A percentile compares a stretch with the other conserved stretches of the same genome.
These are phyloP conservation scores for Scaptomyza parva DNA, from an alignment of 2,888 invertebrate genomes.

Conservation along the genomic window DNA sequence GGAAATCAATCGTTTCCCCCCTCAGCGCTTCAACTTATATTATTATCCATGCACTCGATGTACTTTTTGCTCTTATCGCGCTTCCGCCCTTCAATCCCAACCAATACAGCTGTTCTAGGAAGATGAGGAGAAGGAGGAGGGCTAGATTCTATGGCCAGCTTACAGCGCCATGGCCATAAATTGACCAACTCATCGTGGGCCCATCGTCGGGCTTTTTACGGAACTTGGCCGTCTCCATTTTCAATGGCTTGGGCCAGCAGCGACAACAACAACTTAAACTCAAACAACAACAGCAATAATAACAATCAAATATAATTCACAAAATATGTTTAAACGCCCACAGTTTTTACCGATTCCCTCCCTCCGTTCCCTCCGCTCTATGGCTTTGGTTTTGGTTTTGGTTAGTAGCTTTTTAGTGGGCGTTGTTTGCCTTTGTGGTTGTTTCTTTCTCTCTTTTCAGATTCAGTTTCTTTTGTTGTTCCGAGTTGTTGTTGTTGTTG, in stretches of 20 bases:
- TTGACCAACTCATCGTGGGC: slow-evolving; percentile 36
- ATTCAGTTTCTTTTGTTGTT: slow-evolving; percentile 18
- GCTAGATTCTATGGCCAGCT: not conserved
- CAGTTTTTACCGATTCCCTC: slow-evolving; percentile 39
- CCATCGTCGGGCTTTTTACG: slow-evolving; percentile 11
- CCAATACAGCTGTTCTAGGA: not conserved
- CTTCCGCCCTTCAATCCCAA: slow-evolving; percentile 63
- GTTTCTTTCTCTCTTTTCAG: slow-evolving; percentile 22
- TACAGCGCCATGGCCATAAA: slow-evolving; percentile 23
- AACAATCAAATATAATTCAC: slow-evolving; percentile 74
- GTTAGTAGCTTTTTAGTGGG: slow-evolving; percentile 57
- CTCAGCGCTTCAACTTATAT: not conserved
- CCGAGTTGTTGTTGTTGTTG: slow-evolving; percentile 4
- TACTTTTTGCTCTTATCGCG: slow-evolving; percentile 42
- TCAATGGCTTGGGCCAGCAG: slow-evolving; percentile 8
- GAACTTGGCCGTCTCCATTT: slow-evolving; percentile 24
- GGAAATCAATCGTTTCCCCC: slow-evolving; percentile 2
- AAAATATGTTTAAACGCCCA: slow-evolving; percentile 78
- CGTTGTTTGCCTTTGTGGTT: slow-evolving; percentile 50
- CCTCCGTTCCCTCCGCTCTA: slow-evolving; percentile 1
- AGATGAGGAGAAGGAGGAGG: not conserved
- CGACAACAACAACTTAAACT: slow-evolving; percentile 5
- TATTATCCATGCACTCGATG: slow-evolving; percentile 6
- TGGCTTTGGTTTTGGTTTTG: slow-evolving; percentile 27
- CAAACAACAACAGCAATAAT: slow-evolving; percentile 24